Percentiles rank a stretch among this genome's conserved stretches.
Evolutionary conservation across 2,888 invertebrate species (phyloP).

Genomic region (Norana najaformis): DNA sequence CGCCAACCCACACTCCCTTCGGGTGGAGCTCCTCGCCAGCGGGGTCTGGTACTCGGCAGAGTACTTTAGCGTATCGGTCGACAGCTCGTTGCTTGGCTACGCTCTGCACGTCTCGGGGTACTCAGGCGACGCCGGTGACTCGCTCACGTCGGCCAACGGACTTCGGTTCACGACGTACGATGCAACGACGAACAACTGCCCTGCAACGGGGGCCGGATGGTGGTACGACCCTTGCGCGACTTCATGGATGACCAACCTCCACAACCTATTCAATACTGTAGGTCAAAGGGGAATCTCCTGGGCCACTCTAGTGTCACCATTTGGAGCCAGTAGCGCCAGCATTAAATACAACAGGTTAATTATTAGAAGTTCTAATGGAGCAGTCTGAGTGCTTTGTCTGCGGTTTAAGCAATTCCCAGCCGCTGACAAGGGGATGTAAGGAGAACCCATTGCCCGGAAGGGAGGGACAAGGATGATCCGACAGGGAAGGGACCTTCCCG

Average conservation of each 20-base stretch:
- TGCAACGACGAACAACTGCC: slow-evolving; percentile 51
- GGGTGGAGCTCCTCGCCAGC: not conserved
- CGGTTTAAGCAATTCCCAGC: too few relatives aligned
- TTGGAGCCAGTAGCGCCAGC: not conserved
- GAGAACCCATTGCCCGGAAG: too few relatives aligned
- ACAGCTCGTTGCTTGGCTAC: not conserved
- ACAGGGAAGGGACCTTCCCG: too few relatives aligned
- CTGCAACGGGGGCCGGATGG: not conserved
- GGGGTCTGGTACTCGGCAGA: not conserved
- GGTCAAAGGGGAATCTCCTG: not conserved
- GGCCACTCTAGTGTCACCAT: not conserved
- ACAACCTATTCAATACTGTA: not conserved
- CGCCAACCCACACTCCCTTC: not conserved
- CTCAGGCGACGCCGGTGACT: slow-evolving; percentile 73
- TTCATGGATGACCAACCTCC: not conserved
- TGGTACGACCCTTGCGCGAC: not conserved
- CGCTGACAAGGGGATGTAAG: too few relatives aligned
- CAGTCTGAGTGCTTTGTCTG: too few relatives aligned
- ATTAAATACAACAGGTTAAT: too few relatives aligned
- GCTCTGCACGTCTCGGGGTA: not conserved
- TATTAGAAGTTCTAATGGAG: too few relatives aligned
- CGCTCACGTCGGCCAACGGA: slow-evolving; percentile 83
- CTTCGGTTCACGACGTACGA: slow-evolving; percentile 90
- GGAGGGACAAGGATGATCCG: too few relatives aligned
- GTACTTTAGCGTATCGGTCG: not conserved